Conservation (phyloP, 2,113 vertebrate species). For the Vanacampus margaritifer region DNA sequence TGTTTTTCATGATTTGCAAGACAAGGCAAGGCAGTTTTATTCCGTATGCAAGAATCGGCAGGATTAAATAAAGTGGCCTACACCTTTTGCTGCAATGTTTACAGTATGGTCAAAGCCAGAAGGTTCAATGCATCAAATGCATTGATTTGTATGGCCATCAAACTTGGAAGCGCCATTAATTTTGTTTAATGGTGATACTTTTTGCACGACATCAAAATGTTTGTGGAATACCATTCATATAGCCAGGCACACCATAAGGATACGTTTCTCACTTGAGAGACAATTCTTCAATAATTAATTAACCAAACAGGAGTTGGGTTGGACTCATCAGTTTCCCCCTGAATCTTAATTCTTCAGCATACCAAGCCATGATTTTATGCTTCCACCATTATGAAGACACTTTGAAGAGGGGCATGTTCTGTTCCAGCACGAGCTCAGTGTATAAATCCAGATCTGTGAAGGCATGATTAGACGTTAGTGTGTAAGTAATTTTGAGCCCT, state of each 20-base stretch:
- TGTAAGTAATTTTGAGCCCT: too few species aligned
- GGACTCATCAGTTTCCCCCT: neutral
- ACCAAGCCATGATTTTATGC: too few species aligned
- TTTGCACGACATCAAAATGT: constrained; percentile 31
- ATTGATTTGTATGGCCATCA: constrained; percentile 58
- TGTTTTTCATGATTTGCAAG: too few species aligned
- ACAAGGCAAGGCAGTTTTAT: too few species aligned
- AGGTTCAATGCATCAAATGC: constrained; percentile 41
- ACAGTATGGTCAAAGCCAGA: constrained; percentile 51
- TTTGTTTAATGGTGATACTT: constrained; percentile 30
- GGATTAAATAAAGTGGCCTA: too few species aligned
- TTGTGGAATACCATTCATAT: constrained; percentile 31
- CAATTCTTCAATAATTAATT: neutral
- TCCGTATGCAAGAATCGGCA: too few species aligned
- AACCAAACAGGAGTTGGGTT: neutral
- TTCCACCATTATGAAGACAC: too few species aligned
- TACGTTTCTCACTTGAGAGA: neutral
- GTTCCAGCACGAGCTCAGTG: too few species aligned
- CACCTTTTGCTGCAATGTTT: constrained; percentile 24
- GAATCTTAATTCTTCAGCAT: too few species aligned
- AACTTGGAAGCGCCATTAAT: constrained; percentile 23
- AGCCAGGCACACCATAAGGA: constrained; percentile 4
- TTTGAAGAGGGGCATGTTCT: too few species aligned
- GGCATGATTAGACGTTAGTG: too few species aligned
- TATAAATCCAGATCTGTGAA: too few species aligned